Evolutionary conservation across 1,140 invertebrate genomes (phyloP).

Genomic region (Drosophila orosa): DNA sequence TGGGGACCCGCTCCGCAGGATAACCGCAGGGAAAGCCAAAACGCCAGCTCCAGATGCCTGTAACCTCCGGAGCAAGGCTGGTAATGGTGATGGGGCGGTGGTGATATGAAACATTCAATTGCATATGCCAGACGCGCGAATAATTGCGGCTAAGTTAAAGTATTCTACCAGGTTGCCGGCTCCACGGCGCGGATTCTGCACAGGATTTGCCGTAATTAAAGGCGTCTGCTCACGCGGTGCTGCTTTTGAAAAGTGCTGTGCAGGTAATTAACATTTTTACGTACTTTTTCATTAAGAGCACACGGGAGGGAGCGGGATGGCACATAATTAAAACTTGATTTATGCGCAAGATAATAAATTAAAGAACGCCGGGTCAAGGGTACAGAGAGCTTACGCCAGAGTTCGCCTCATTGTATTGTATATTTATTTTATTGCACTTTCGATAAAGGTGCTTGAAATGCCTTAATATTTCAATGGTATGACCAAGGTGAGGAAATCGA

Average conservation of each 20-base stretch:
- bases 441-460: slow-evolving; percentile 48
- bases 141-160: slow-evolving; percentile 67
- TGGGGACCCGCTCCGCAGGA: not conserved
- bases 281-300: slow-evolving; percentile 50
- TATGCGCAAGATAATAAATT: slow-evolving; percentile 67
- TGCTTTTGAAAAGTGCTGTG: slow-evolving; percentile 47
- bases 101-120: slow-evolving; percentile 54
- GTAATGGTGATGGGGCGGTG: not conserved
- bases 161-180: slow-evolving; percentile 45
- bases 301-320: slow-evolving; percentile 19
- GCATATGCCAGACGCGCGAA: slow-evolving; percentile 66
- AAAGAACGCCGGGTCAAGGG: slow-evolving; percentile 35
- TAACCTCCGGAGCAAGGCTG: not conserved
- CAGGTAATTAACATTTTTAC: slow-evolving; percentile 76
- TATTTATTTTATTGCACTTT: slow-evolving; percentile 42
- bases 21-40: slow-evolving; percentile 55
- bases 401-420: slow-evolving; percentile 22
- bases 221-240: slow-evolving; percentile 23
- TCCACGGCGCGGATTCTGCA: not conserved
- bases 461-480: slow-evolving; percentile 33
- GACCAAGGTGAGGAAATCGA: not conserved
- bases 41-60: slow-evolving; percentile 47
- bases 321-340: slow-evolving; percentile 76
- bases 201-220: slow-evolving; percentile 60
- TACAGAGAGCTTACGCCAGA: slow-evolving; percentile 16